Conservation (phyloP, 1,140 invertebrate species). For the Pentalonia nigronervosa region DNA sequence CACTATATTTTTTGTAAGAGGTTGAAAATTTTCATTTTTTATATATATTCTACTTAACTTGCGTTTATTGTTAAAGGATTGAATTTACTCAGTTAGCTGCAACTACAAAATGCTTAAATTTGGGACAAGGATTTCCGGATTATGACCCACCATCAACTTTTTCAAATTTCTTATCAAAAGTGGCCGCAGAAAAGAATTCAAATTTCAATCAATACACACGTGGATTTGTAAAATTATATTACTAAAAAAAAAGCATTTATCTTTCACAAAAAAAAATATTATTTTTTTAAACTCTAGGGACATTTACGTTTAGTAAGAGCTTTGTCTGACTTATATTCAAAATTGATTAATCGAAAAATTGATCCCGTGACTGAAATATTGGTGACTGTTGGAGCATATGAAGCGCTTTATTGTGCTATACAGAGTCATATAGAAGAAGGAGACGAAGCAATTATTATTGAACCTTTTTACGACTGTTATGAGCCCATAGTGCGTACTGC, state of each 20-base stretch:
- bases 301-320: slow-evolving; percentile 88
- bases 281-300: slow-evolving; percentile 70
- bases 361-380: slow-evolving; percentile 86
- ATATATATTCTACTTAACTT: background rate
- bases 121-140: slow-evolving; percentile 98
- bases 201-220: slow-evolving; percentile 91
- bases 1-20: no score
- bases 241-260: background rate
- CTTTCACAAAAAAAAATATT: background rate
- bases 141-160: slow-evolving; percentile 71
- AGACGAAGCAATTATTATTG: slow-evolving; percentile 95
- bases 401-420: slow-evolving; percentile 85
- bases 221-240: slow-evolving; percentile 75
- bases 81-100: slow-evolving; percentile 90
- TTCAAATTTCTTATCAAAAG: slow-evolving; percentile 74
- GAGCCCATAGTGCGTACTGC: slow-evolving; percentile 90
- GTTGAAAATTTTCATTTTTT: background rate
- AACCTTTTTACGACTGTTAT: slow-evolving; percentile 98
- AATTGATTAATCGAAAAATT: slow-evolving; percentile 76
- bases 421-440: slow-evolving; percentile 84
- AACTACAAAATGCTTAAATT: slow-evolving; percentile 90
- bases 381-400: slow-evolving; percentile 91
- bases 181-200: slow-evolving; percentile 74
- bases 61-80: slow-evolving; percentile 74
- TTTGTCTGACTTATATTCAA: slow-evolving; percentile 84